A percentile compares a stretch with the other conserved stretches of the same genome.
These are phyloP conservation scores for Athalia cordata DNA, from an alignment of 2,888 invertebrate genomes.

Conservation along the genomic window DNA sequence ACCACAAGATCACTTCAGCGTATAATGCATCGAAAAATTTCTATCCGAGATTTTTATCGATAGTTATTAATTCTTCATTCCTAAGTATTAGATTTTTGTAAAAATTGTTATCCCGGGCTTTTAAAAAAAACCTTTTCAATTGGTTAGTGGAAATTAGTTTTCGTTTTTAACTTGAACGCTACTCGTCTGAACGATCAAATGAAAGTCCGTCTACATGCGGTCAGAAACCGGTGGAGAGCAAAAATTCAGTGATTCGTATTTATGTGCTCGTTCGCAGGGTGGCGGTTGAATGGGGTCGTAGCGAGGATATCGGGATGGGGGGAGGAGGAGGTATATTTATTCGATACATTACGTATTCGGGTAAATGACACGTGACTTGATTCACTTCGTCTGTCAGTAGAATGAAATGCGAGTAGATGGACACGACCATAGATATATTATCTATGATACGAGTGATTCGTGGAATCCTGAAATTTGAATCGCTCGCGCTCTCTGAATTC, in stretches of 20 bases:
- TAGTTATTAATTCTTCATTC: no score
- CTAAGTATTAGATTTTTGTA: no score
- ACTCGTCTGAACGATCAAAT: neutral
- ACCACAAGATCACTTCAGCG: slow-evolving; percentile 28
- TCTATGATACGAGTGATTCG: slow-evolving; percentile 47
- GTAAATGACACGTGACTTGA: slow-evolving; percentile 71
- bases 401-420: slow-evolving; percentile 67
- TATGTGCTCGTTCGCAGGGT: slow-evolving; percentile 20
- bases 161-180: neutral
- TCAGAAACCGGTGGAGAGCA: slow-evolving; percentile 4
- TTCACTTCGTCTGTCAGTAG: slow-evolving; percentile 61
- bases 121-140: neutral
- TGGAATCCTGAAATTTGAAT: slow-evolving; percentile 16
- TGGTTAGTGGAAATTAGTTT: neutral
- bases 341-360: slow-evolving; percentile 69
- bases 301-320: slow-evolving; percentile 44
- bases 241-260: slow-evolving; percentile 30
- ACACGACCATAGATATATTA: no score
- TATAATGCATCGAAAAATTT: neutral
- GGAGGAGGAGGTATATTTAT: slow-evolving; percentile 60
- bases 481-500: slow-evolving; percentile 1
- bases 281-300: slow-evolving; percentile 19
- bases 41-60: neutral
- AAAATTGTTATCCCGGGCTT: no score
- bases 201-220: neutral